Conservation (phyloP, 2,797 vertebrate species). For the Pangasius macronema region DNA sequence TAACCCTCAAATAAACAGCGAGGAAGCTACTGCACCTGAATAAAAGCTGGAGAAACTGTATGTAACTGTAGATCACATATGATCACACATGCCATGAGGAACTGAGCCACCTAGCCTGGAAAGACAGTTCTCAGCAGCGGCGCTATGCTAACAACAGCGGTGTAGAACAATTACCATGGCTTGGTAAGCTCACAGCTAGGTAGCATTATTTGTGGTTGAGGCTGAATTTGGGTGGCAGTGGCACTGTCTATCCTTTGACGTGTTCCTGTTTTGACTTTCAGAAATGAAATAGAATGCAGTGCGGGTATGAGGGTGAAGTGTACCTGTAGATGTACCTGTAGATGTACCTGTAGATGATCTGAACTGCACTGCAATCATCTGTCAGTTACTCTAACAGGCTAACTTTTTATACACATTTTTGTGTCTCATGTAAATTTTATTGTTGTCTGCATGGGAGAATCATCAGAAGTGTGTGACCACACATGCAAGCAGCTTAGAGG, state of each 20-base stretch:
- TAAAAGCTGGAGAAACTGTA: background rate
- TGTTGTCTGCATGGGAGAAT: background rate
- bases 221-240: background rate
- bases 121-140: background rate
- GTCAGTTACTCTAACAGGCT: background rate
- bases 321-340: background rate
- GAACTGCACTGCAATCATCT: background rate
- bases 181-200: background rate
- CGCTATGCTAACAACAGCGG: background rate
- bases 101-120: background rate
- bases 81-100: background rate
- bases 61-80: background rate
- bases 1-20: background rate
- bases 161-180: background rate
- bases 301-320: background rate
- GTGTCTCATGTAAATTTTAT: background rate
- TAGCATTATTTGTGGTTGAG: no score
- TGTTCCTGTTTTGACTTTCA: background rate
- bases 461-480: background rate
- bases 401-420: background rate
- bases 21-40: background rate
- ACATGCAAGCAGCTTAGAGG: background rate
- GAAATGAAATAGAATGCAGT: background rate
- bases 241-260: background rate
- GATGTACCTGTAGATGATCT: background rate